Percentiles rank a stretch among this genome's conserved stretches.
Conservation (phyloP, 2,113 vertebrate genomes). For the Aphyosemion australe region DNA sequence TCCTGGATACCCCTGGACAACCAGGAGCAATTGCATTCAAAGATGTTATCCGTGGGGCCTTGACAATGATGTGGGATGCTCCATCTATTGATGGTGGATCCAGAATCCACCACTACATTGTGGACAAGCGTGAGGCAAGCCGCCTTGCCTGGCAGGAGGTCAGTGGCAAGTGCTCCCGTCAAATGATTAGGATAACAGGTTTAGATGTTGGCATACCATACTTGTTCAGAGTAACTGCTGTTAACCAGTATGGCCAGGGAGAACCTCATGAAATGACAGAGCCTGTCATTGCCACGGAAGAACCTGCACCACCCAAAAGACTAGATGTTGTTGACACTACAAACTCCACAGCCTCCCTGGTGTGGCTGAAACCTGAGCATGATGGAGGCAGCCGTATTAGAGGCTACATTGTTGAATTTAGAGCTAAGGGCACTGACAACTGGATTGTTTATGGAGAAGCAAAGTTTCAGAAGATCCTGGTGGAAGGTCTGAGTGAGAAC, state of each 20-base stretch:
- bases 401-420: slow-evolving; percentile 91
- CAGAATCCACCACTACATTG: slow-evolving; percentile 90
- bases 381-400: slow-evolving; percentile 95
- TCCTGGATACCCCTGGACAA: slow-evolving; percentile 95
- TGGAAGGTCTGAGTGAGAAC: slow-evolving; percentile 90
- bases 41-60: slow-evolving; percentile 89
- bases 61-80: slow-evolving; percentile 96
- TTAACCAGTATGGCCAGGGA: slow-evolving; percentile 93
- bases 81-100: slow-evolving; percentile 91
- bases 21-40: slow-evolving; percentile 92
- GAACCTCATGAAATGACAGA: slow-evolving; percentile 92
- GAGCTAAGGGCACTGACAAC: slow-evolving; percentile 86
- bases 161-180: slow-evolving; percentile 87
- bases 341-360: slow-evolving; percentile 88
- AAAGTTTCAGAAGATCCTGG: slow-evolving; percentile 88
- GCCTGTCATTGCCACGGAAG: slow-evolving; percentile 93
- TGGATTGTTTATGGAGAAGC: slow-evolving; percentile 89
- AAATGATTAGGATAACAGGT: slow-evolving; percentile 87
- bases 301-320: slow-evolving; percentile 94
- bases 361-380: slow-evolving; percentile 97
- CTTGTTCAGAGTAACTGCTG: slow-evolving; percentile 91
- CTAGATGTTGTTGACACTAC: slow-evolving; percentile 93
- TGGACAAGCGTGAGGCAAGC: slow-evolving; percentile 95
- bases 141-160: slow-evolving; percentile 95
- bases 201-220: slow-evolving; percentile 88